These are phyloP conservation scores for Eueides isabella DNA, from an alignment of 1,140 invertebrate species.

Conservation along the genomic window DNA sequence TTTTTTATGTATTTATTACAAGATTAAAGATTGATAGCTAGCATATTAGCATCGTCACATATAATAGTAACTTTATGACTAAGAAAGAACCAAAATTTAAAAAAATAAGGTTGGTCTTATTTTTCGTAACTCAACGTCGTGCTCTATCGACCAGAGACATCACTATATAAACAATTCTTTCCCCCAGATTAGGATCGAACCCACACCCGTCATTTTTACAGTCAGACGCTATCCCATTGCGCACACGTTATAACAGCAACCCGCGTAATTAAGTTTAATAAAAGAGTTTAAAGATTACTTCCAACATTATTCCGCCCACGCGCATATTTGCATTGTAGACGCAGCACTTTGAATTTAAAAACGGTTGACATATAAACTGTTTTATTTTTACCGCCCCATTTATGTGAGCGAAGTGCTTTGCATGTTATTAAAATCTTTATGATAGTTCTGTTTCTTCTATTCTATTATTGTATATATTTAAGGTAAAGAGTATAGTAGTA, in stretches of 20 bases:
- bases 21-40: too few relatives aligned
- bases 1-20: too few relatives aligned
- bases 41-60: too few relatives aligned
- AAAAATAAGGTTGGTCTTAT: too few relatives aligned
- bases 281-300: background rate
- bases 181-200: background rate
- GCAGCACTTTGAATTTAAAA: slow-evolving; percentile 18
- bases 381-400: background rate
- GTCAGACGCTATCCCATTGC: too few relatives aligned
- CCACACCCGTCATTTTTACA: background rate
- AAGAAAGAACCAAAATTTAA: too few relatives aligned
- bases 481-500: too few relatives aligned
- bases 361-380: slow-evolving; percentile 22
- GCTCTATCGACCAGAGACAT: too few relatives aligned
- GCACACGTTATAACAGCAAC: background rate
- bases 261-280: background rate
- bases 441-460: background rate
- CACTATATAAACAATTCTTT: too few relatives aligned
- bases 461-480: background rate
- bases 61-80: too few relatives aligned
- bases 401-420: slow-evolving; percentile 1
- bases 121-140: too few relatives aligned
- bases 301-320: slow-evolving; percentile 13
- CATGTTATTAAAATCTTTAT: background rate
- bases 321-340: slow-evolving; percentile 22